phyloP scores from a whole-genome alignment of 2,888 invertebrate species.

The Chalcis sispes region DNA sequence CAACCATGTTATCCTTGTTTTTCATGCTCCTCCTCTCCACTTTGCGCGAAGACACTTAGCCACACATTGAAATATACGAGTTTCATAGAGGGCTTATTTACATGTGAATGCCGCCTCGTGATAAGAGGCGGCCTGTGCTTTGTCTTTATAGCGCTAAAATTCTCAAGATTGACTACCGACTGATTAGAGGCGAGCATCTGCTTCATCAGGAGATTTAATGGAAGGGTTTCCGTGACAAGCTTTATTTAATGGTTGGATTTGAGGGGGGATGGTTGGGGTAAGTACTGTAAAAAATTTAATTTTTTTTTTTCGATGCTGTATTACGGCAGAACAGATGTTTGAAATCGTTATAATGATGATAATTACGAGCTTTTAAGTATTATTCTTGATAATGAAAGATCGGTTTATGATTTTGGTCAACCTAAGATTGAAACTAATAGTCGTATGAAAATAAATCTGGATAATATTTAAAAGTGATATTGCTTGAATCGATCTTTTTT shows the following conservation, averaged over 20 bases:
- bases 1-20: background rate
- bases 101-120: slow-evolving; percentile 53
- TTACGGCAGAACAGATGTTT: background rate
- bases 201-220: slow-evolving; percentile 45
- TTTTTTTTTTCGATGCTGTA: too few species aligned
- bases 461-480: too few species aligned
- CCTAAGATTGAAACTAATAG: too few species aligned
- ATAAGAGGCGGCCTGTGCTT: slow-evolving; percentile 37
- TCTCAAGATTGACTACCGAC: slow-evolving; percentile 50
- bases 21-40: too few species aligned
- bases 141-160: too few species aligned
- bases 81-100: slow-evolving; percentile 32
- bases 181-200: slow-evolving; percentile 53
- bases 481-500: too few species aligned
- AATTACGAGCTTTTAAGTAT: too few species aligned
- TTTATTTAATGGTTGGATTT: slow-evolving; percentile 44
- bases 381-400: too few species aligned
- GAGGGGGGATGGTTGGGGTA: too few species aligned
- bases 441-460: too few species aligned
- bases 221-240: slow-evolving; percentile 29
- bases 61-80: background rate
- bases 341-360: slow-evolving; percentile 1
- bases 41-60: too few species aligned
- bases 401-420: too few species aligned
- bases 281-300: slow-evolving; percentile 11